Evolutionary conservation across 1,140 invertebrate genomes (phyloP), one percentile per base, ranked within the genome.

Genomic region (Aphis craccivora): DNA sequence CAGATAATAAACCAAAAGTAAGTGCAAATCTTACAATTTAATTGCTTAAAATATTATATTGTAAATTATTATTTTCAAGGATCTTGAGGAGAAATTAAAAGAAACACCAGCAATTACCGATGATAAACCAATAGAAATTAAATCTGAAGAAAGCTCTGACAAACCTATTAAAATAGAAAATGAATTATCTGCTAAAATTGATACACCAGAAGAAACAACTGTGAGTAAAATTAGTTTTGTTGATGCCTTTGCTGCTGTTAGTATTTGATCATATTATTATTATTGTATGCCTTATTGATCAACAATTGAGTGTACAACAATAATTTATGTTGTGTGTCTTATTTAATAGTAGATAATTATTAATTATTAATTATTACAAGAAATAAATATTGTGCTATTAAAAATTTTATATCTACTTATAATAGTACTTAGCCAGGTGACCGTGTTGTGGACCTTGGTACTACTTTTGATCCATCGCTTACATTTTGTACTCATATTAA

Each of bases 61-160:
- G 2, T 88, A 37, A n/a, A 89, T 37, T 76, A 5, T 89, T 40
- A 60, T 43, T 51, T 25, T 93, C 20, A 9, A 93, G 91, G 91
- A 93, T 40, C 7, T 25, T 43, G 91, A 93, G 25, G 81, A 93
- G 25, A 92, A 92, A 92, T 35, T n/a, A 92, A 83, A 92, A 92
- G 90, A 81, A 48, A 91, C 35, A 37, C 6, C 60, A 35, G 35
- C n/a, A 83, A 48, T 45, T 6, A 9, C 2, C 0, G 37, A 43
- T 8, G 51, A 76, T 48, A 90, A 93, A 37, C 35, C 88, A 45
- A 89, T 91, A 94, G 91, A 94, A 93, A 90, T 94, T 60, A 89
- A 90, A 94, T 35, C 43, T 94, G 94, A 93, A 91, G 55, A 87
- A 93, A 48, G 55, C 83, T 37, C 40, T 37, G 11, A 37, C 35